Conservation (phyloP, 2,888 invertebrate species). For the Aphelenchoides bicaudatus region DNA sequence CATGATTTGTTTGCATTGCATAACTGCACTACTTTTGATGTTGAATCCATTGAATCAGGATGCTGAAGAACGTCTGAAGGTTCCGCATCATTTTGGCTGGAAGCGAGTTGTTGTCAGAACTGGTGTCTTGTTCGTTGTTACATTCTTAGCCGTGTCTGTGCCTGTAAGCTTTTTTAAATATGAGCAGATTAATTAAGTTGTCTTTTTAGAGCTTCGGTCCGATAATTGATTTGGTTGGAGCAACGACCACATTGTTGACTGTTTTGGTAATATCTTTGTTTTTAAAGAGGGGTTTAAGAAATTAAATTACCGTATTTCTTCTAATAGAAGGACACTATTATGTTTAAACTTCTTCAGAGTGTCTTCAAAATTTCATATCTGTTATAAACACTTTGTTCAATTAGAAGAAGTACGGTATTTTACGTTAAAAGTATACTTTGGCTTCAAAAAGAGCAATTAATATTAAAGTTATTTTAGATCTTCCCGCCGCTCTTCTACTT, state of each 20-base stretch:
- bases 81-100: constrained; percentile 46
- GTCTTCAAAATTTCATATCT: not conserved
- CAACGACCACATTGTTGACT: constrained; percentile 44
- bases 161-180: constrained; percentile 35
- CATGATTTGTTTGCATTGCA: constrained; percentile 20
- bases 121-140: constrained; percentile 24
- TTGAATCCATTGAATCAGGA: constrained; percentile 57
- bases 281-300: no score
- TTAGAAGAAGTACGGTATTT: no score
- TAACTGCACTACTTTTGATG: constrained; percentile 30
- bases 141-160: constrained; percentile 32
- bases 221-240: constrained; percentile 36
- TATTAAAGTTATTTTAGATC: no score
- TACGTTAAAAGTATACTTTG: no score
- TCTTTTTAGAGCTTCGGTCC: constrained; percentile 28
- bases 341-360: constrained; percentile 14
- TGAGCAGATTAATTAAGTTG: not conserved
- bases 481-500: no score
- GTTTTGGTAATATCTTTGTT: constrained; percentile 47
- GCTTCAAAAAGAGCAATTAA: no score
- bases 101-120: constrained; percentile 33
- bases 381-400: not conserved
- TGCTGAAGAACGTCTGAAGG: constrained; percentile 49
- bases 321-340: no score
- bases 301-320: no score